Evolutionary conservation across 2,888 invertebrate genomes (phyloP).

Genomic region (Meteorus colon): DNA sequence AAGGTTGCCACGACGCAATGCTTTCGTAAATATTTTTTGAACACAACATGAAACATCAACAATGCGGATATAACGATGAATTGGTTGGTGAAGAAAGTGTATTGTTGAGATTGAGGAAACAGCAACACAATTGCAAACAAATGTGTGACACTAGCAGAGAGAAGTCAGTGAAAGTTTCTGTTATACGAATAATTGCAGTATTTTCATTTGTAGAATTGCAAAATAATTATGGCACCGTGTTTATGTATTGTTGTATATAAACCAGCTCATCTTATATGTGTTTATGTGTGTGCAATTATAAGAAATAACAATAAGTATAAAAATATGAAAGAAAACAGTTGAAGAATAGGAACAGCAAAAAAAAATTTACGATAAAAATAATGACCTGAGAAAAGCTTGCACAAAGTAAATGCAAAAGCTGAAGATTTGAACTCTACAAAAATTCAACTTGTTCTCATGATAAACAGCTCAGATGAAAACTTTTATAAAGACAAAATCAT

Average conservation of each 20-base stretch:
- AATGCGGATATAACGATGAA: constrained; percentile 5
- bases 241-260: not conserved
- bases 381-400: not conserved
- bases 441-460: not conserved
- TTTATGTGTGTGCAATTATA: not conserved
- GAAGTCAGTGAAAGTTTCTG: not conserved
- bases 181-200: constrained; percentile 11
- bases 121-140: not conserved
- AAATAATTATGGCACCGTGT: not conserved
- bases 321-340: not conserved
- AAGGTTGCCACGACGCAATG: not conserved
- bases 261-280: not conserved
- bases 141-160: constrained; percentile 1
- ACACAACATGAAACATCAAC: constrained; percentile 2
- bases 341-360: not conserved
- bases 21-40: not conserved
- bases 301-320: not conserved
- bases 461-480: not conserved
- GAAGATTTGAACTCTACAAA: not conserved
- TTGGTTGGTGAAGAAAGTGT: not conserved
- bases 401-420: not conserved
- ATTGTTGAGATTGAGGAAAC: constrained; percentile 8
- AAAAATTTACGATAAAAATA: not conserved
- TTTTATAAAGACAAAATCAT: not conserved
- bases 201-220: constrained; percentile 19